phyloP scores from a whole-genome alignment of 2,797 vertebrate genomes.

The Anomalospiza imberbis region DNA sequence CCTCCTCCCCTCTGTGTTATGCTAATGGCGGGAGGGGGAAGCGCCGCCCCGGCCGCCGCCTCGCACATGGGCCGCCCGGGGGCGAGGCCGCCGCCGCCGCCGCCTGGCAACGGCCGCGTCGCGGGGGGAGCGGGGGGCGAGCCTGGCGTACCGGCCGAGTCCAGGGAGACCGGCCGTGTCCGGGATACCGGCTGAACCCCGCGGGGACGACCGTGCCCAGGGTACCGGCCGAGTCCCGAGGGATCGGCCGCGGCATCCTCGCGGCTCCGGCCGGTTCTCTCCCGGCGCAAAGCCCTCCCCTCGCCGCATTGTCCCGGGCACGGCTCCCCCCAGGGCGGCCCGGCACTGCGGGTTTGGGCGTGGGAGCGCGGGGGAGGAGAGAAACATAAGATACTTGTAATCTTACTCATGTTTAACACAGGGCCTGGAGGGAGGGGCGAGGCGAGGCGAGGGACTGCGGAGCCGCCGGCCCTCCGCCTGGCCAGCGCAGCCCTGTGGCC shows the following conservation, averaged over 20 bases:
- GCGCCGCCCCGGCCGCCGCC: not conserved
- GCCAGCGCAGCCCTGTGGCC: not conserved
- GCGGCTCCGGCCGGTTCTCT: not conserved
- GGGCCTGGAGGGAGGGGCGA: not conserved
- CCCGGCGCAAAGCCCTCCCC: not conserved
- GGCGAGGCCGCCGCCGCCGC: slow-evolving; percentile 1
- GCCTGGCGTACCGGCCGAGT: not conserved
- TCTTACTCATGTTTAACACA: not conserved
- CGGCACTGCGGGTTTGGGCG: not conserved
- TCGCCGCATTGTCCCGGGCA: not conserved
- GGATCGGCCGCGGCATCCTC: not conserved
- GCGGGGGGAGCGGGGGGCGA: not conserved
- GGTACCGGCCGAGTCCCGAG: not conserved
- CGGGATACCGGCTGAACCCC: not conserved
- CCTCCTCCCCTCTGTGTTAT: not conserved
- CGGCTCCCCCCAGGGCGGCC: not conserved
- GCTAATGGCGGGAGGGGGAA: not conserved
- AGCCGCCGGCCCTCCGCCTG: not conserved
- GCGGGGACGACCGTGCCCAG: not conserved
- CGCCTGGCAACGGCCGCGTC: not conserved
- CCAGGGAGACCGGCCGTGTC: not conserved
- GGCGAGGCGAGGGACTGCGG: not conserved
- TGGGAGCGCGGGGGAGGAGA: not conserved
- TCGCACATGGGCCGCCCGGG: not conserved
- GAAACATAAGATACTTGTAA: not conserved